Conservation (phyloP, 2,888 invertebrate genomes). For the Xestia sexstrigata region DNA sequence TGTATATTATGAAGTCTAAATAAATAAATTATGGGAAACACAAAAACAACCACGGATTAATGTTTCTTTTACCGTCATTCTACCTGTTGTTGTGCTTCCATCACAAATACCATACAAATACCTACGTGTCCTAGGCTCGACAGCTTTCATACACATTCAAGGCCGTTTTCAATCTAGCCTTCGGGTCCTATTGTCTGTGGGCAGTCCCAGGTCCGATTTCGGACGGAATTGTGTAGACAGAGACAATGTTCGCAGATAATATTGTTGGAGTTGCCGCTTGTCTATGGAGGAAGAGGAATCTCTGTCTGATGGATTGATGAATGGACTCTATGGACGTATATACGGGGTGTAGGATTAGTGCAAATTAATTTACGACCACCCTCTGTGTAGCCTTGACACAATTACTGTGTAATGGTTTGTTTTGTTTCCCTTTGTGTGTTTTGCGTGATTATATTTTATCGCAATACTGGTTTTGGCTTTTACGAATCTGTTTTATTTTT, state of each 20-base stretch:
- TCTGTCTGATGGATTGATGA: slow-evolving; percentile 32
- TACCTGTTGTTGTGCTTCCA: neutral
- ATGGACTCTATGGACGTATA: slow-evolving; percentile 37
- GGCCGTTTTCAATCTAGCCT: slow-evolving; percentile 16
- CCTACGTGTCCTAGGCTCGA: neutral
- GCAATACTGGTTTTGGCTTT: neutral
- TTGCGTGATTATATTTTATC: slow-evolving; percentile 5
- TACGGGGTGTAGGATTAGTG: slow-evolving; percentile 33
- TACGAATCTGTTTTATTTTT: neutral
- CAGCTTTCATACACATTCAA: slow-evolving; percentile 25
- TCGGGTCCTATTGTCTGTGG: slow-evolving; percentile 5
- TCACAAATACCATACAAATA: neutral
- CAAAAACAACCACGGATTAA: neutral
- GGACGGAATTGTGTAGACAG: slow-evolving; percentile 35
- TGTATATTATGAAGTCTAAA: no score
- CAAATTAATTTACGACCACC: slow-evolving; percentile 39
- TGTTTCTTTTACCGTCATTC: neutral
- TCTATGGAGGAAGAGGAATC: slow-evolving; percentile 23
- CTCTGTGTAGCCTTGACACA: slow-evolving; percentile 32
- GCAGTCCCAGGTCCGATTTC: slow-evolving; percentile 44
- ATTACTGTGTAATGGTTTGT: neutral
- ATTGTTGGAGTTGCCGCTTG: slow-evolving; percentile 49
- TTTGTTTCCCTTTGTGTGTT: slow-evolving; percentile 7
- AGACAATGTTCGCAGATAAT: slow-evolving; percentile 61
- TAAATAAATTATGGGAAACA: neutral